Evolutionary conservation across 2,113 vertebrate genomes (phyloP).

Genomic region (Tinamus guttatus): DNA sequence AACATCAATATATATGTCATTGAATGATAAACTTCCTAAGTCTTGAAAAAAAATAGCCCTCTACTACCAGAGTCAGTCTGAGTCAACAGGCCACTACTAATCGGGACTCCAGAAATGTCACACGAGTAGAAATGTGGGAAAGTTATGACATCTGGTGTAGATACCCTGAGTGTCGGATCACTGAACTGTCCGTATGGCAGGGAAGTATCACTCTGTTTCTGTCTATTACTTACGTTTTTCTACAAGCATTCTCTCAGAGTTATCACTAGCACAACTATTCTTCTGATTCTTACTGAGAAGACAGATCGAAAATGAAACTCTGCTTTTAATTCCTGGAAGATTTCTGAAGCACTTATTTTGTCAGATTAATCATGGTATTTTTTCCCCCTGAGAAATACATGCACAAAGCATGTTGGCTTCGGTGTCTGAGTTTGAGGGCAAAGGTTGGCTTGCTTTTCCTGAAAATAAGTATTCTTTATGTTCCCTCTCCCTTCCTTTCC

Average conservation of each 20-base stretch:
- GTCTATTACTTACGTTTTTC: not conserved
- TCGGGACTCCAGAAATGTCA: accelerated
- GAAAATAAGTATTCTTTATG: not conserved
- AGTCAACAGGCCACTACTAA: not conserved
- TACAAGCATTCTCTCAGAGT: not conserved
- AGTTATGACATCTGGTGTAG: not conserved
- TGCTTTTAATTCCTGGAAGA: not conserved
- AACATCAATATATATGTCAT: not conserved
- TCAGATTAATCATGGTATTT: not conserved
- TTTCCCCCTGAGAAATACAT: accelerated
- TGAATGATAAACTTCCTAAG: not conserved
- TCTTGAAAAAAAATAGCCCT: not conserved
- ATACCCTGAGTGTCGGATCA: not conserved
- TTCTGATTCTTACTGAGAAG: not conserved
- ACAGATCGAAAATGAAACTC: not conserved
- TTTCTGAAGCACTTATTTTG: not conserved
- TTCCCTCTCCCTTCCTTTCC: not conserved
- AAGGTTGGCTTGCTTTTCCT: not conserved
- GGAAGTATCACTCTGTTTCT: not conserved
- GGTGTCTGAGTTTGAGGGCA: not conserved
- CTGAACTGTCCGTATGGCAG: not conserved
- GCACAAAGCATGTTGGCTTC: not conserved
- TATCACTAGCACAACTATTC: not conserved
- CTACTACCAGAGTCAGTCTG: not conserved
- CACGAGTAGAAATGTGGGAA: not conserved